Evolutionary conservation across 2,888 invertebrate genomes (phyloP).

Genomic region (Agriotes lineatus): DNA sequence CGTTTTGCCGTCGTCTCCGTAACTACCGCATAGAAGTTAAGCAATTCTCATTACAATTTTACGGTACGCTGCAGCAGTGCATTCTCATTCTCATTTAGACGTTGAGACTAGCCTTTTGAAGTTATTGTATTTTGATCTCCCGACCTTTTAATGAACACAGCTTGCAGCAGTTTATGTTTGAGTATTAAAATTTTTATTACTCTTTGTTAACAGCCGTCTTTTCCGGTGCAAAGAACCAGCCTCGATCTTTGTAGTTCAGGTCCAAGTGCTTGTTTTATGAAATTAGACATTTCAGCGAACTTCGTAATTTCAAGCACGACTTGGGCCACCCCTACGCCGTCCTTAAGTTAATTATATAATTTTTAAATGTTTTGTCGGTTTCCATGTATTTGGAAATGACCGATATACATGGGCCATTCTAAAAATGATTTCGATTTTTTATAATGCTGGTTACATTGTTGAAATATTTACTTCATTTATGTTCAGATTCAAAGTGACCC

Average conservation of each 20-base stretch:
- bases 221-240: constrained; percentile 26
- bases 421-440: too few relatives aligned
- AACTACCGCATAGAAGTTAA: not conserved
- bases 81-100: not conserved
- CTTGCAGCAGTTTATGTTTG: constrained; percentile 26
- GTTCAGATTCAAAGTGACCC: too few relatives aligned
- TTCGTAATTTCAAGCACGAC: not conserved
- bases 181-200: constrained; percentile 31
- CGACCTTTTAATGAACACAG: constrained; percentile 30
- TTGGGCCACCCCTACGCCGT: not conserved
- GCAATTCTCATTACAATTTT: constrained; percentile 10
- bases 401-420: too few relatives aligned
- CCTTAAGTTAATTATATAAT: too few relatives aligned
- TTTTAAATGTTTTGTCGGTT: not conserved
- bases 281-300: not conserved
- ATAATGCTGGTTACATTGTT: too few relatives aligned
- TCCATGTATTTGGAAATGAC: not conserved
- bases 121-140: constrained; percentile 26
- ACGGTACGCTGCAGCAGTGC: constrained; percentile 5
- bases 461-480: too few relatives aligned
- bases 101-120: constrained; percentile 15
- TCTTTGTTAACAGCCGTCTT: constrained; percentile 27
- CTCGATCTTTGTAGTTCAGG: constrained; percentile 14
- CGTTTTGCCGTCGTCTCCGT: not conserved
- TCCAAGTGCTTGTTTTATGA: constrained; percentile 8